Base-by-base conservation (phyloP, 1,140 invertebrate species). In the Ips typographus region DNA sequence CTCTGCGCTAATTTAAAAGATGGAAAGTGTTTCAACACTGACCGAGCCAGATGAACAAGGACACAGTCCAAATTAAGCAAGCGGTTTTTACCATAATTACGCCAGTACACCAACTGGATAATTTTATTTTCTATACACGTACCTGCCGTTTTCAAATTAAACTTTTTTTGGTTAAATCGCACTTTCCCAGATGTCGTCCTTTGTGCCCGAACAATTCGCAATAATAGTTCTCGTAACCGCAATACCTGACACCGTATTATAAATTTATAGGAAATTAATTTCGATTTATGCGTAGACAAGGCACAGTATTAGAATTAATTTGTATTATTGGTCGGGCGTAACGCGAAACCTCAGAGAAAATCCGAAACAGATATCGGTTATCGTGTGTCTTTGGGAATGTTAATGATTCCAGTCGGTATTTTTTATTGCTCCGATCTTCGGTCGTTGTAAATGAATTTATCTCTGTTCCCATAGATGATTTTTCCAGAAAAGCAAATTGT, bases 191-290 rank as follows among this genome's bases (percentile, higher is more conserved):
- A 22, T 0, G 22, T 22, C 22, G 22, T 22, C 22, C 0, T 22
- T 22, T 22, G 22, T 22, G 22, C 22, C 22, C 22, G 22, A 22
- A 64, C 52, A 52, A 53, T 41, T 64, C 22, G 43, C 61, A 64
- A 64, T 61, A 61, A 22, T 49, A 49, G 44, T n/a, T 61, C 58
- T 61, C 47, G 41, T 44, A 61, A 61, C 61, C 6, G 40, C 47
- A 53, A 56, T 56, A 56, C 52, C 42, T 57, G 53, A 56, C 52
- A 65, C 63, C 52, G 47, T 40, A 60, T 22, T 22, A 65, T 65
- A 56, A 65, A 53, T 65, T 55, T 65, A 65, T 65, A 43, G 42
- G 55, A 41, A 65, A 65, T 65, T 65, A 65, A 65, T 65, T 65
- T 65, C 7, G 47, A 65, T 56, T 56, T 56, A 65, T 65, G 53